A percentile compares a stretch with the other conserved stretches of the same genome.
These are phyloP conservation scores for Drosophila mercatorum DNA, from an alignment of 2,888 invertebrate genomes.

Conservation along the genomic window DNA sequence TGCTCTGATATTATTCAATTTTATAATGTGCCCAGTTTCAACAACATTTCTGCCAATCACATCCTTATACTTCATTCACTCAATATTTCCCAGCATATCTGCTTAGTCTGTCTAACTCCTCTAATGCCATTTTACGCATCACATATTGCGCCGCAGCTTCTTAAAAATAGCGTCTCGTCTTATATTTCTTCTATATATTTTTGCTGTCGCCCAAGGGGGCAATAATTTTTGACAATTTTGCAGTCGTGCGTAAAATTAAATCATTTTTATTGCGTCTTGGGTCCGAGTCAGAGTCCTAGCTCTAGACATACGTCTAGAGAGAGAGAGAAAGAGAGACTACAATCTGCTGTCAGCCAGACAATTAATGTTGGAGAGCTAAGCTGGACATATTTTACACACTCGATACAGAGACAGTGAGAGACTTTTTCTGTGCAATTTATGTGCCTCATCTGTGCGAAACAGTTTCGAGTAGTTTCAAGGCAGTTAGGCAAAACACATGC, in stretches of 20 bases:
- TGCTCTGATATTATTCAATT: background rate
- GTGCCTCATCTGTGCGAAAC: constrained; percentile 42
- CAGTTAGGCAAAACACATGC: constrained; percentile 57
- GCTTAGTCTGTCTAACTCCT: background rate
- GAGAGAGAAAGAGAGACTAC: constrained; percentile 4
- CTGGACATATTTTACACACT: constrained; percentile 52
- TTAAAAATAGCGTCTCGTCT: constrained; percentile 24
- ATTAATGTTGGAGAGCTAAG: constrained; percentile 58
- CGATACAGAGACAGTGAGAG: constrained; percentile 34
- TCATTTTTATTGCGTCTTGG: constrained; percentile 71
- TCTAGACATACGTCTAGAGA: constrained; percentile 16
- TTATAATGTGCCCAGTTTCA: background rate
- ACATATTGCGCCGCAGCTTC: constrained; percentile 5
- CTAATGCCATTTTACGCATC: constrained; percentile 7
- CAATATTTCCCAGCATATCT: constrained; percentile 4
- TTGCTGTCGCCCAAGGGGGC: constrained; percentile 20
- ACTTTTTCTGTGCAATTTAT: constrained; percentile 51
- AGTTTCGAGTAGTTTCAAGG: constrained; percentile 49
- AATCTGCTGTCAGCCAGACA: constrained; percentile 48
- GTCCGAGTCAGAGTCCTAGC: background rate
- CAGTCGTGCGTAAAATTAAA: constrained; percentile 75
- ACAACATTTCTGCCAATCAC: background rate
- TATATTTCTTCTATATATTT: constrained; percentile 5
- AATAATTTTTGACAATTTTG: constrained; percentile 47
- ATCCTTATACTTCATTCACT: background rate